Percentiles rank a stretch among this genome's conserved stretches.
Conservation (phyloP, 2,888 invertebrate genomes). For the Tuta absoluta region DNA sequence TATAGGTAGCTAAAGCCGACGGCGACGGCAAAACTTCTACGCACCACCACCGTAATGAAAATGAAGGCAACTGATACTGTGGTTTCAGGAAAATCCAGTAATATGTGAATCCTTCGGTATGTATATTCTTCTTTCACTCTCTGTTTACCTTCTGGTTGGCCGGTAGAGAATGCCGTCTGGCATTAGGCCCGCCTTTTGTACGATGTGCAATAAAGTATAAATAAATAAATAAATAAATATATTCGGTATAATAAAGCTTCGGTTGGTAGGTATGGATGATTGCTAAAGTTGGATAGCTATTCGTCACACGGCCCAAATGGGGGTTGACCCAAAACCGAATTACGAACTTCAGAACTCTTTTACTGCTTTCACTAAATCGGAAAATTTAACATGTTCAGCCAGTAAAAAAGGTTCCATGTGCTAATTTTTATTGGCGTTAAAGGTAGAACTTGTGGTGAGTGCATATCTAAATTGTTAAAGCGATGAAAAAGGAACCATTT, state of each 20-base stretch:
- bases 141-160: too few relatives aligned
- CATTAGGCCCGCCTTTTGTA: too few relatives aligned
- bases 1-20: too few relatives aligned
- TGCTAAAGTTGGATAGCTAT: conserved; percentile 13
- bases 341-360: conserved; percentile 11
- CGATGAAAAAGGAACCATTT: background rate
- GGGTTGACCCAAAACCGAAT: conserved; percentile 9
- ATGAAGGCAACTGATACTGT: too few relatives aligned
- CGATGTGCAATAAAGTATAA: too few relatives aligned
- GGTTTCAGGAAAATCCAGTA: too few relatives aligned
- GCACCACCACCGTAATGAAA: too few relatives aligned
- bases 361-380: background rate
- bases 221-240: background rate
- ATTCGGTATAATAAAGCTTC: background rate
- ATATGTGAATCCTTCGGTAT: too few relatives aligned
- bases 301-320: background rate
- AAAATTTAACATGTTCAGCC: conserved; percentile 3
- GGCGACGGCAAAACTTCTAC: too few relatives aligned
- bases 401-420: background rate
- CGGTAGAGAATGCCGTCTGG: too few relatives aligned
- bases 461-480: background rate
- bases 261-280: background rate
- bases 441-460: background rate
- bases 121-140: too few relatives aligned
- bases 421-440: background rate